Evolutionary conservation across 2,888 invertebrate genomes (phyloP), one percentile per base, ranked within the genome.

Genomic region (Catocala nupta): DNA sequence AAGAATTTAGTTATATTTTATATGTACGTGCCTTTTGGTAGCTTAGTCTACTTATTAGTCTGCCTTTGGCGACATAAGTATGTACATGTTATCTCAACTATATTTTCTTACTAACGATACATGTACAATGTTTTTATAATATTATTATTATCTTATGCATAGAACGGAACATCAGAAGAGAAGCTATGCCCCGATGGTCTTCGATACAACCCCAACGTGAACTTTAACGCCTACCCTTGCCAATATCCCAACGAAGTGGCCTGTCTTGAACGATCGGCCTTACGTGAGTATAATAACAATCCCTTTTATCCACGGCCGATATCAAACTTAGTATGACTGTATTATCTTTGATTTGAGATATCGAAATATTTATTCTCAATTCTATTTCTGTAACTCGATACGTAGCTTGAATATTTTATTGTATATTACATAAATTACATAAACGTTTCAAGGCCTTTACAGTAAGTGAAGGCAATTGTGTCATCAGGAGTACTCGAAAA

Each of bases 121-220:
- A 34, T 5, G n/a, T 25, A 16, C 39, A 48, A 5, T 12, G 0
- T 9, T 36, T 12, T 16, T 44, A 1, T 1, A 10, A 39, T 13
- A 47, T 25, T 33, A 45, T 12, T 47, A 11, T 59, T 49, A 47
- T 48, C 68, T 65, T 68, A 3, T 70, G 59, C 67, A 51, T 75
- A 95, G 86, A 96, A 98, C 74, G 98, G 98, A 13, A 95, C 96
- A 5, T 92, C 96, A 0, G 96, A 96, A 83, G 96, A 97, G 83
- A 97, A 97, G 80, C 86, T 96, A 5, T 98, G 98, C 71, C 97
- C 97, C 0, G 98, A 98, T 81, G 98, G 98, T 45, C 93, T 98
- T 16, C 94, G 97, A 0, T 98, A 96, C 91, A 97, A 98, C 82
- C 95, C 96, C 5, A 96, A 96, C 53, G 92, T 95, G 3, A 95